Conservation (phyloP, 2,113 vertebrate species). For the Alouatta palliata region DNA sequence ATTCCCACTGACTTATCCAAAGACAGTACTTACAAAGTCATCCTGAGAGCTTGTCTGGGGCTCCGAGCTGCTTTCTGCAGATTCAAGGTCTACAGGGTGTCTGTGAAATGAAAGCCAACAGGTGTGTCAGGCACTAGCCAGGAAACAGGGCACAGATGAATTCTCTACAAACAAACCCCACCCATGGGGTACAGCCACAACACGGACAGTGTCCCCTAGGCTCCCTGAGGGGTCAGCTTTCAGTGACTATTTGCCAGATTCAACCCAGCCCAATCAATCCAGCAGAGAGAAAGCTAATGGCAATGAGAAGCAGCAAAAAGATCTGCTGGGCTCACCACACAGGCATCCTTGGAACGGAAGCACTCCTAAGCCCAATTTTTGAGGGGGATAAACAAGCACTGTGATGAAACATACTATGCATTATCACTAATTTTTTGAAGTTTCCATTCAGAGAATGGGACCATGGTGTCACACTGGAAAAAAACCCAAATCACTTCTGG, state of each 20-base stretch:
- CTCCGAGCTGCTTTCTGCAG: slow-evolving; percentile 85
- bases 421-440: rapidly evolving
- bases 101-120: slow-evolving; percentile 74
- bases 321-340: neutral
- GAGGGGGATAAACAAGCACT: no score
- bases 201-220: neutral
- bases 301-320: neutral
- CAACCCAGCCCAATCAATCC: neutral
- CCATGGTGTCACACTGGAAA: neutral
- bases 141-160: rapidly evolving
- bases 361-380: rapidly evolving
- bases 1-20: rapidly evolving
- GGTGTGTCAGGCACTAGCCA: neutral
- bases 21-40: slow-evolving; percentile 74
- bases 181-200: rapidly evolving
- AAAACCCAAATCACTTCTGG: rapidly evolving
- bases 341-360: rapidly evolving
- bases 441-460: neutral
- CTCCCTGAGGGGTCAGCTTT: neutral
- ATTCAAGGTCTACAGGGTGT: slow-evolving; percentile 89
- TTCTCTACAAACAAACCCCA: neutral
- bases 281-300: neutral
- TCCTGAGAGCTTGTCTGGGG: slow-evolving; percentile 79
- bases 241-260: neutral
- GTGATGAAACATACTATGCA: no score